These are phyloP conservation scores for Caenorhabditis elegans DNA, from an alignment of 1,140 invertebrate species.

Conservation along the genomic window DNA sequence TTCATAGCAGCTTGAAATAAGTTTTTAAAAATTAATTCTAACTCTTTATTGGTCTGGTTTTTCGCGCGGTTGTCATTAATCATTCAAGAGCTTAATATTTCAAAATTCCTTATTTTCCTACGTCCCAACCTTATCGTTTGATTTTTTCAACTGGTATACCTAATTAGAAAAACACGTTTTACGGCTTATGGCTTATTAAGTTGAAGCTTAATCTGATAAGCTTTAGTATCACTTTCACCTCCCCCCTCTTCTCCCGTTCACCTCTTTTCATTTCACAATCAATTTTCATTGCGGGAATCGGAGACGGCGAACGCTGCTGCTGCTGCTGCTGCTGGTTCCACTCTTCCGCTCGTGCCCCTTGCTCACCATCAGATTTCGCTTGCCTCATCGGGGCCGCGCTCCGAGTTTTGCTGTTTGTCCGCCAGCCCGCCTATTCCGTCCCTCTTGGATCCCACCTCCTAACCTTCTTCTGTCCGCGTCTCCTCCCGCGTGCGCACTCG, in stretches of 20 bases:
- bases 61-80: too few species aligned
- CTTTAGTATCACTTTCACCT: constrained; percentile 10
- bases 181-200: neutral
- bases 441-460: constrained; percentile 3
- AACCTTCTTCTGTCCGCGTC: constrained; percentile 24
- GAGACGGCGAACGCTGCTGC: neutral
- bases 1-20: too few species aligned
- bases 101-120: too few species aligned
- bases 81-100: too few species aligned
- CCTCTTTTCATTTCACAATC: neutral
- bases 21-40: too few species aligned
- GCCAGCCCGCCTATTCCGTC: constrained; percentile 2
- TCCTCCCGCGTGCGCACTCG: constrained; percentile 24
- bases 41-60: too few species aligned
- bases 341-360: constrained; percentile 26
- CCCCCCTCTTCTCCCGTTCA: neutral
- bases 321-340: neutral
- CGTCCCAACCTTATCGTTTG: too few species aligned
- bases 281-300: neutral
- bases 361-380: constrained; percentile 26
- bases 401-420: constrained; percentile 1
- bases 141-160: too few species aligned
- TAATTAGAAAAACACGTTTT: neutral
- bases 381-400: constrained; percentile 22
- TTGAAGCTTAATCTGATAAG: constrained; percentile 18